Evolutionary conservation across 2,888 invertebrate genomes (phyloP), one percentile per base, ranked within the genome.

Genomic region (Drosophila prolongata): DNA sequence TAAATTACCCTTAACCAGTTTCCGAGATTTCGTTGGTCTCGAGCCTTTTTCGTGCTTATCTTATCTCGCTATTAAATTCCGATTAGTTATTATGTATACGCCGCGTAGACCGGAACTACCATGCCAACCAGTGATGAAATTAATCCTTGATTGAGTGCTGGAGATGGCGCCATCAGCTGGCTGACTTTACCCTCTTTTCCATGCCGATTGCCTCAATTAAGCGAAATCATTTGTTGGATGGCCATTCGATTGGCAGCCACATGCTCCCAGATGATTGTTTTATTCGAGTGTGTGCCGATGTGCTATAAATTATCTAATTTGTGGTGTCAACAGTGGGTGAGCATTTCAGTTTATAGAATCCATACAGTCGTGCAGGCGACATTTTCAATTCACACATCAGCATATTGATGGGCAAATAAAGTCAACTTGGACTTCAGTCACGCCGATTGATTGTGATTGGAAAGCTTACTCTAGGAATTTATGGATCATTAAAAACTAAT

Each of bases 201-300:
- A 13, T 13, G 3, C n/a, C 66, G 52, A 80, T 84, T 84, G 85
- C 53, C 66, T 71, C 79, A 84, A 82, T 87, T 84, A 77, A 38
- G 50, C 40, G 11, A 64, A 46, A 9, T 55, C 35, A 56, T 67
- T 49, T 56, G 66, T 47, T 42, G 37, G 16, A 35, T 34, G 13
- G 5, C 47, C 13, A 47, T 16, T 58, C 59, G 62, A 49, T 62
- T 62, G 37, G 46, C 14, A 8, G 34, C n/a, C 59, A 11, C 43
- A 50, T 30, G 40, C 40, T 27, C 11, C 6, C 11, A 2, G 19
- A 67, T 47, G 49, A 59, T 44, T 49, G 61, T 47, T 50, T 52
- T 38, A 40, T 42, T 35, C n/a, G 24, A 64, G 42, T 35, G 35
- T 69, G 47, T 57, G 46, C 57, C 30, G 10, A 14, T 72, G 44